Evolutionary conservation across 2,797 vertebrate species (phyloP), one percentile per base, ranked within the genome.

Genomic region (Petrocephalus schoutedeni): DNA sequence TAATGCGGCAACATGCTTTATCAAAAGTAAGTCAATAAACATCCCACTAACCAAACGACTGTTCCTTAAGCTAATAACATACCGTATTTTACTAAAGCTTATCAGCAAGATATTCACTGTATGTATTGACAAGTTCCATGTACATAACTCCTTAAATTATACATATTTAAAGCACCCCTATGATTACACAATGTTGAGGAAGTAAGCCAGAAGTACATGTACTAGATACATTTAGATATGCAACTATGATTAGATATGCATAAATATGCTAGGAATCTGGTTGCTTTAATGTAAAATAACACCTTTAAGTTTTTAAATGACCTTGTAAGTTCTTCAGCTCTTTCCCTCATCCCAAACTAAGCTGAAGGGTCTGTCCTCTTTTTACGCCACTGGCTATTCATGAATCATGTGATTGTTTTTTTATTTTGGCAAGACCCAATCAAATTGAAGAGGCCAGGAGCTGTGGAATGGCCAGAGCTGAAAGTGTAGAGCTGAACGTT

Each of bases 1-100:
- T 67, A 12, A 45, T n/a, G 9, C 23, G 36, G 14, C 12, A 67
- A 88, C 67, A 51, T 16, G 58, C 67, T 49, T 77, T 77, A 80
- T 51, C 6, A 86, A 45, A 80, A 12, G 23, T 51, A 28, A 21
- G 83, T 51, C 61, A 77, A 88, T 49, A 77, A 28, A 86, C 61
- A 49, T 19, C 88, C 61, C 61, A 77, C 67, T 88, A 88, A 77
- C 16, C 82, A 88, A 88, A 88, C 64, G 86, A 64, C 64, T 45
- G 54, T 49, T 86, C 88, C 83, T 80, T 86, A 23, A 58, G 84
- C 36, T 86, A 88, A 86, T 32, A 77, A 19, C 32, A 57, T 21
- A 1, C 61, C 36, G 57, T 51, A 86, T 77, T 61, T 16, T 80
- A 61, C 53, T 57, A 36, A 86, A 77, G 53, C 53, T 86, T 64